Evolutionary conservation across 2,888 invertebrate species (phyloP), one percentile per base, ranked within the genome.

Genomic region (Hirtodrosophila cameraria): DNA sequence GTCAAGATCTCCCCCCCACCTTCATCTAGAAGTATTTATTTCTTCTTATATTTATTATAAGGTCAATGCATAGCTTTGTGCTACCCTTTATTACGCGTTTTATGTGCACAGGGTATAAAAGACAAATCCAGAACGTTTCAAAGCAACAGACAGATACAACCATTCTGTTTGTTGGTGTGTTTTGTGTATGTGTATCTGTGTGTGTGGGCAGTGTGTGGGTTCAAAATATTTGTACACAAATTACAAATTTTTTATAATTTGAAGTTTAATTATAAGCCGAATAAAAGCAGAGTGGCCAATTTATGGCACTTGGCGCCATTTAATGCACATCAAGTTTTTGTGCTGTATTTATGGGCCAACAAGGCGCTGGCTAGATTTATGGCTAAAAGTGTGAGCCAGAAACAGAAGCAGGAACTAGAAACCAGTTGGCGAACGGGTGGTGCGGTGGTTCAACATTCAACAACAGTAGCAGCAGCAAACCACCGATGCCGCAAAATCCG

Each of bases 331-430:
- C 71, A 75, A 78, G 65, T 31, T 25, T 48, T 30, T 33, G 15
- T 5, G 30, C 31, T 30, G 42, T 70, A 80, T 84, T 83, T 83
- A 83, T 83, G 81, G 73, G 68, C 64, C 84, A 77, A 54, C 75
- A 81, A 86, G 86, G 81, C 85, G 70, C 58, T 75, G 58, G 43
- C 54, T 61, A 43, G 67, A 86, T 82, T 77, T 81, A 78, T 77
- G 63, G 66, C 42, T 43, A 28, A 57, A 52, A 73, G 72, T 75
- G 73, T 79, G 60, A 78, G 58, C 49, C 45, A 25, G 30, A n/a
- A n/a, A n/a, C n/a, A n/a, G n/a, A n/a, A n/a, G n/a, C n/a, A n/a
- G n/a, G n/a, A n/a, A n/a, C n/a, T n/a, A n/a, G 20, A 20, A 16
- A 18, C 27, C 35, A 12, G 28, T n/a, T 16, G 25, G 69, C 42